Conservation (phyloP, 2,113 vertebrate species). For the Zosterops borbonicus region DNA sequence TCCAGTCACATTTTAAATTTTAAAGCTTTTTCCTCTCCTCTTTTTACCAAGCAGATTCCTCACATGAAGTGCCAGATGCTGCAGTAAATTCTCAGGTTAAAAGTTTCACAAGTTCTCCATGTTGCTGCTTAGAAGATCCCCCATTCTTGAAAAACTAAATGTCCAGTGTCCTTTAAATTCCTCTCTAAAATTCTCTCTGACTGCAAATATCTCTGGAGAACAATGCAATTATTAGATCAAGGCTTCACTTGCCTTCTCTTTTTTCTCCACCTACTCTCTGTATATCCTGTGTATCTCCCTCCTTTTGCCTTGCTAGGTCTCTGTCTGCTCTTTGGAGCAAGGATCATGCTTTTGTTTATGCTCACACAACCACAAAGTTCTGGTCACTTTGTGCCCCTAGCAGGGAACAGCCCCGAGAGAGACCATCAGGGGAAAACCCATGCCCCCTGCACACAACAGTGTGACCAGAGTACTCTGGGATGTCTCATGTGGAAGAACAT, state of each 20-base stretch:
- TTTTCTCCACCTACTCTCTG: neutral
- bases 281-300: neutral
- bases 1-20: neutral
- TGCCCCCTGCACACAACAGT: accelerated
- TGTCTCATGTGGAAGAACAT: neutral
- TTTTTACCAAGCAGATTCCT: neutral
- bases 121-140: neutral
- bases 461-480: neutral
- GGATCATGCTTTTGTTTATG: neutral
- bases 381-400: neutral
- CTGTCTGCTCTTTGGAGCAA: neutral
- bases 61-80: neutral
- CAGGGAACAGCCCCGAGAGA: neutral
- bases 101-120: neutral
- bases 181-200: neutral
- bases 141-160: neutral
- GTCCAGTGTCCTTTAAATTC: neutral
- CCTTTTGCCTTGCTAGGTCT: neutral
- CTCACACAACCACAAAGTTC: neutral
- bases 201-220: neutral
- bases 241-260: neutral
- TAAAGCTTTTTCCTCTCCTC: neutral
- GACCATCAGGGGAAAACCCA: neutral
- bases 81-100: neutral
- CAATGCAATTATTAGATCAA: neutral